Evolutionary conservation across 2,888 invertebrate genomes (phyloP), one percentile per base, ranked within the genome.

Genomic region (Meliscaeva auricollis): DNA sequence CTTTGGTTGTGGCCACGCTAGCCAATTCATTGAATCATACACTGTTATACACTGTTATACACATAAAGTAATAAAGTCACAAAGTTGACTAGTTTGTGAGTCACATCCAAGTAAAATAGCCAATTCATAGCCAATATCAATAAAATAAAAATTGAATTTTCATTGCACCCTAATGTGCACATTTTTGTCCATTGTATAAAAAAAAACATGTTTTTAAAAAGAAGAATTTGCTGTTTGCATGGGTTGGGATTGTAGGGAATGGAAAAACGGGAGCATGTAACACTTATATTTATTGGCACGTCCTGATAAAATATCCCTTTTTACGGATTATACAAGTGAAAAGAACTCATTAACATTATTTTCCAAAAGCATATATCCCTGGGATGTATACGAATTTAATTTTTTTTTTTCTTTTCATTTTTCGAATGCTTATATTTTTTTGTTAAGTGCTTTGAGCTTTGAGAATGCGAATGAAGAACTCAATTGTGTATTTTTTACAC

Each of bases 291-390:
- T 79, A 79, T 84, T 79, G 75, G 79, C 78, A 70, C 70, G 78
- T 50, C 62, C 78, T 64, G 74, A 69, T 84, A 79, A 75, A 75
- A 66, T 62, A 58, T 44, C 38, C 56, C 32, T 62, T 72, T 78
- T 58, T 64, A 30, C 44, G 30, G 75, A 70, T 70, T 70, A 66
- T 48, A 72, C 66, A 70, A 41, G 60, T 54, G 75, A 79, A 70
- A 75, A 70, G 74, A 54, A 84, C 84, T 84, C 84, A 84, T 84
- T 84, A 84, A 79, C 79, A 84, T 66, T 84, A 62, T 84, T 84
- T 84, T 60, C 44, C 30, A 70, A 74, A 35, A 15, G 69, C 62
- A 13, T 41, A 20, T 58, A 68, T 75, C 30, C 30, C 35, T 74
- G 26, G 64, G 30, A 66, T 48, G 38, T n/a, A n/a, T n/a, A n/a